These are phyloP conservation scores for Drosophila helvetica DNA, from an alignment of 2,888 invertebrate genomes.

Conservation along the genomic window DNA sequence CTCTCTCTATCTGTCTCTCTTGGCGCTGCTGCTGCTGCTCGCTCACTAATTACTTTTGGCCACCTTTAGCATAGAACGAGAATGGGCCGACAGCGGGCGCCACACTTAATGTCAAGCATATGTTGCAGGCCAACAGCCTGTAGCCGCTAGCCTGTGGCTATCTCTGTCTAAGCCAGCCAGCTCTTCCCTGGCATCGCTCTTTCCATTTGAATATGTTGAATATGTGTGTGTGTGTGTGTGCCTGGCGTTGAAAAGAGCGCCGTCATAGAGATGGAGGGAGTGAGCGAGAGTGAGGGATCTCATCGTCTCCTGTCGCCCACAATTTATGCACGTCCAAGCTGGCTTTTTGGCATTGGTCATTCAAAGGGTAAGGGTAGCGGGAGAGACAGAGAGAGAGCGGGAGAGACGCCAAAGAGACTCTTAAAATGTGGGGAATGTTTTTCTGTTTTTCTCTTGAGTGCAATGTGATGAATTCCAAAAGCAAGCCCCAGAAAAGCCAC, in stretches of 20 bases:
- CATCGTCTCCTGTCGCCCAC: conserved; percentile 48
- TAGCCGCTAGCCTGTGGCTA: conserved; percentile 65
- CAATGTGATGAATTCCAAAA: conserved; percentile 25
- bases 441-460: conserved; percentile 14
- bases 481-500: conserved; percentile 10
- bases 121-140: conserved; percentile 38
- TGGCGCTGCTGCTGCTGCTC: conserved; percentile 42
- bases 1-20: conserved; percentile 50
- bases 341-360: conserved; percentile 45
- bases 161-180: conserved; percentile 9
- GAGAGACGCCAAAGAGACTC: conserved; percentile 11
- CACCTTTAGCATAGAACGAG: conserved; percentile 62
- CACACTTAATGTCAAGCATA: conserved; percentile 72
- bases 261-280: conserved; percentile 24
- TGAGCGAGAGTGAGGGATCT: background rate
- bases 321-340: conserved; percentile 74
- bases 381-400: background rate
- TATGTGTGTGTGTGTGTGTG: conserved; percentile 14
- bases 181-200: background rate
- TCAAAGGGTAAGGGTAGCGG: background rate
- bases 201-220: conserved; percentile 60
- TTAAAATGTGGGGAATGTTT: background rate
- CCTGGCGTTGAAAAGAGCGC: conserved; percentile 34
- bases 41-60: conserved; percentile 75
- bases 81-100: conserved; percentile 17